Evolutionary conservation across 2,888 invertebrate species (phyloP), one percentile per base, ranked within the genome.

Genomic region (Polydrusus cervinus): DNA sequence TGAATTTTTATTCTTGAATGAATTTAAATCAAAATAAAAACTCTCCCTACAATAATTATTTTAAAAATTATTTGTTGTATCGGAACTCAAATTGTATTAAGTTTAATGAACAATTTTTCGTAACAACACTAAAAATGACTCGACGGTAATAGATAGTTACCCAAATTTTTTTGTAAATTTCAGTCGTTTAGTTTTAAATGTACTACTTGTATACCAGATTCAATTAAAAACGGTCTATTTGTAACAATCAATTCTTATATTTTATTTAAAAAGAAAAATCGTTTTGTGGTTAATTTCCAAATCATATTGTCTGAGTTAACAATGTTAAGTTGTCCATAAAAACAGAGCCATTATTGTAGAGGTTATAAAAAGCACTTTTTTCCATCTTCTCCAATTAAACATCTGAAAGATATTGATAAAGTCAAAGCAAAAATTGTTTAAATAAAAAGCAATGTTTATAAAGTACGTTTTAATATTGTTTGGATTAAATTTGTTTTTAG

Each of bases 221-320:
- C n/a, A n/a, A n/a, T n/a, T n/a, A n/a, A n/a, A n/a, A n/a, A n/a
- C n/a, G 25, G 25, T 25, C 25, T 25, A 1, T 5, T 25, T 25
- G 25, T 5, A 25, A 25, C 6, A 64, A 64, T 49, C 49, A 30
- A 34, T 49, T 2, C 25, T 60, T 5, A 49, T 64, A n/a, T 30
- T 49, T 64, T 49, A 49, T 64, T 64, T 34, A 64, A 11, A 30
- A 14, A 16, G 49, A 64, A 49, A 47, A 49, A 30, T 64, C 49
- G 64, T 30, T 64, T 47, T 64, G 49, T 25, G 49, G 49, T 64
- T 47, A 64, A 45, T 49, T 64, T 11, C 14, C 49, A 49, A 64
- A 64, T 64, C 43, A 30, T 64, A 13, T 20, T 45, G 25, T 49
- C 34, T n/a, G 25, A 25, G 30, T 1, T 64, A 64, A 64, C 20